Conservation (phyloP, 2,888 invertebrate genomes). For the Anticlea derivata region DNA sequence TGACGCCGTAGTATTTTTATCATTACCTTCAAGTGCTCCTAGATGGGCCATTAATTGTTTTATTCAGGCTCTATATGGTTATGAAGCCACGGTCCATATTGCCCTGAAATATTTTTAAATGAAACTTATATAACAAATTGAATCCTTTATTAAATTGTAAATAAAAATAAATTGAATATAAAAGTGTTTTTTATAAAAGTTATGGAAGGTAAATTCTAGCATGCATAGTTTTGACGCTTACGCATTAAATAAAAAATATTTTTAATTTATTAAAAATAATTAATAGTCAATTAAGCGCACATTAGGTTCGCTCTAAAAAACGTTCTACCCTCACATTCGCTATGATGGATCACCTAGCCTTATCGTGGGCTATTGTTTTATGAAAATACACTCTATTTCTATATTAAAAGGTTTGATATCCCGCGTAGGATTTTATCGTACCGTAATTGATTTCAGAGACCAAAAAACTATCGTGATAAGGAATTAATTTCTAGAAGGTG, state of each 20-base stretch:
- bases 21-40: too few relatives aligned
- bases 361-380: conserved; percentile 64
- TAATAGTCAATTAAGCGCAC: conserved; percentile 34
- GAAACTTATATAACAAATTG: too few relatives aligned
- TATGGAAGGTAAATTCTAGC: background rate
- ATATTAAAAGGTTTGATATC: conserved; percentile 57
- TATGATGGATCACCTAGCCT: conserved; percentile 55
- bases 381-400: conserved; percentile 46
- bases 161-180: too few relatives aligned
- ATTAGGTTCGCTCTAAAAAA: conserved; percentile 33
- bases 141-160: too few relatives aligned
- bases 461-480: conserved; percentile 36
- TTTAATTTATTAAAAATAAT: conserved; percentile 38
- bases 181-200: too few relatives aligned
- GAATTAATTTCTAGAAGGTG: conserved; percentile 34
- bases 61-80: too few relatives aligned
- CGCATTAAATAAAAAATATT: conserved; percentile 24
- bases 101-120: too few relatives aligned
- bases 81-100: too few relatives aligned
- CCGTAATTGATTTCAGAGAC: conserved; percentile 43
- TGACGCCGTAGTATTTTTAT: too few relatives aligned
- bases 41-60: too few relatives aligned
- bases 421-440: conserved; percentile 49
- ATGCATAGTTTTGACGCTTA: background rate
- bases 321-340: conserved; percentile 28